Evolutionary conservation across 2,888 invertebrate species (phyloP).

Genomic region (Prostheceraeus crozeri): DNA sequence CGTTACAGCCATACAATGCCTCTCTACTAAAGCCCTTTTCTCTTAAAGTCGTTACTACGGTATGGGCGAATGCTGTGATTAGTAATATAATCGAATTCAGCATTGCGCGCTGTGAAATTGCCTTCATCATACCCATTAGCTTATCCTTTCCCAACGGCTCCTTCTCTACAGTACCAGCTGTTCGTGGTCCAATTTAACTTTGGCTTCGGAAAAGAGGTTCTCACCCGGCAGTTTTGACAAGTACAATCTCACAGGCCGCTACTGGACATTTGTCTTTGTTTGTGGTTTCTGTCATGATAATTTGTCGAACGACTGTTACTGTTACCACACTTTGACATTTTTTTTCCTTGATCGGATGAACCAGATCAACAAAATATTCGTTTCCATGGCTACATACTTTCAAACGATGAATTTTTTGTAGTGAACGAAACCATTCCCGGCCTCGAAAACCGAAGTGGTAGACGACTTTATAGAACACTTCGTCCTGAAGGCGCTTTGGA

Average conservation of each 20-base stretch:
- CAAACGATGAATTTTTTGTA: neutral
- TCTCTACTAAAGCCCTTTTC: neutral
- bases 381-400: neutral
- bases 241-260: neutral
- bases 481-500: constrained; percentile 10
- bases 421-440: constrained; percentile 19
- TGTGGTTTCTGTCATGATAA: neutral
- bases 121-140: constrained; percentile 6
- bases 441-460: constrained; percentile 28
- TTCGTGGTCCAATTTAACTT: neutral
- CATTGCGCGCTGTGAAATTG: neutral
- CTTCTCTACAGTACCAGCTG: constrained; percentile 28
- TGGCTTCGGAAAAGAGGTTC: neutral
- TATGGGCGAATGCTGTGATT: constrained; percentile 6
- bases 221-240: neutral
- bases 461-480: constrained; percentile 19
- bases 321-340: too few species aligned
- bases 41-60: constrained; percentile 8
- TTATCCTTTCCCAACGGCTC: constrained; percentile 6
- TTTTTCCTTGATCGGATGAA: neutral
- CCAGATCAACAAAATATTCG: neutral
- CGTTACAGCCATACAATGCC: neutral
- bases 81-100: neutral
- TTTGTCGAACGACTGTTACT: neutral
- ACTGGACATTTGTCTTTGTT: constrained; percentile 17